These are phyloP conservation scores for Catostomus latipinnis DNA, from an alignment of 2,797 vertebrate genomes.

Conservation along the genomic window DNA sequence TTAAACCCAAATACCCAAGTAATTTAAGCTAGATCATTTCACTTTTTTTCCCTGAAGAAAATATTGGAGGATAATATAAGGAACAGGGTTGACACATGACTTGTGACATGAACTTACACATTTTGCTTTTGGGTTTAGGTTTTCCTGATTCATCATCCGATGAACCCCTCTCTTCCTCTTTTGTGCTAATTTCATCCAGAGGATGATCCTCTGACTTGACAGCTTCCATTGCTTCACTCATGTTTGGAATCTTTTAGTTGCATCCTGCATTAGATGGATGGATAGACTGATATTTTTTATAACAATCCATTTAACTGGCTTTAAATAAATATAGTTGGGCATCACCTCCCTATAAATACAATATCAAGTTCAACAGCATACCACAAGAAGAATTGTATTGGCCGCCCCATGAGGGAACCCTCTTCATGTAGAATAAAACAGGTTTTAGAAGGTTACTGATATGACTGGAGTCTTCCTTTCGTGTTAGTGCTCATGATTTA, in stretches of 20 bases:
- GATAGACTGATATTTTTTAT: not conserved
- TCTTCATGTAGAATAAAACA: too few relatives aligned
- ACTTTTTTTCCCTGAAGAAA: too few relatives aligned
- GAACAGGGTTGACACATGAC: too few relatives aligned
- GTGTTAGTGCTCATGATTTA: too few relatives aligned
- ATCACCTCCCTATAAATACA: not conserved
- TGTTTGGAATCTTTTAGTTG: not conserved
- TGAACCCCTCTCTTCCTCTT: constrained; percentile 3
- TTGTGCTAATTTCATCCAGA: not conserved
- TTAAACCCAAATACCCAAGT: too few relatives aligned
- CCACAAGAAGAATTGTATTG: too few relatives aligned
- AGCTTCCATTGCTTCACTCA: constrained; percentile 21
- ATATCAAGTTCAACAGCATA: too few relatives aligned
- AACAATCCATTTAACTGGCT: not conserved
- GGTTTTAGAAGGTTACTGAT: too few relatives aligned
- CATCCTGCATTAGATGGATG: not conserved
- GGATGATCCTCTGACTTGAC: constrained; percentile 2
- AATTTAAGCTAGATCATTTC: too few relatives aligned
- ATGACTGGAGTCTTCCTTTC: too few relatives aligned
- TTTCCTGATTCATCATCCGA: constrained; percentile 30
- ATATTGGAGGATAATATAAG: too few relatives aligned
- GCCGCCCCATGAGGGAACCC: too few relatives aligned
- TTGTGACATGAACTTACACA: constrained; percentile 28
- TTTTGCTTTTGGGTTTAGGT: constrained; percentile 27
- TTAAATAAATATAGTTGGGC: not conserved